phyloP scores from a whole-genome alignment of 2,113 vertebrate genomes.

The Nerophis lumbriciformis region DNA sequence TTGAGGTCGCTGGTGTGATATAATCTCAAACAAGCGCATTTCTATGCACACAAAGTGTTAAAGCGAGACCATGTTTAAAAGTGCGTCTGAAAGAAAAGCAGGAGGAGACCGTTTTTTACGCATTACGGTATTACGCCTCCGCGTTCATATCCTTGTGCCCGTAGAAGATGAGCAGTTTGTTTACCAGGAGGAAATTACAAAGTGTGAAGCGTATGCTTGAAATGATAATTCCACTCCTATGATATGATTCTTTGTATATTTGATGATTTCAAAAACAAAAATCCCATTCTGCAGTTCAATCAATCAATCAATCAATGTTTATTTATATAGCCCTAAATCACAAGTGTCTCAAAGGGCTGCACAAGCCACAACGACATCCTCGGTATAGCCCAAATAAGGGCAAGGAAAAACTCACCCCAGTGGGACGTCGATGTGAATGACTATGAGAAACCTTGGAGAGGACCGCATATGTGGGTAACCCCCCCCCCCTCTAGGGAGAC shows the following conservation, averaged over 20 bases:
- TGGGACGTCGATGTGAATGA: no score
- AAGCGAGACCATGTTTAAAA: fast-evolving
- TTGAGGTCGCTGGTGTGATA: neutral
- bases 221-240: neutral
- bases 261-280: no score
- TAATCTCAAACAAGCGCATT: neutral
- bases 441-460: no score
- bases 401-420: no score
- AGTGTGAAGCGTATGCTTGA: neutral
- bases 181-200: neutral
- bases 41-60: neutral
- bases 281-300: no score
- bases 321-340: no score
- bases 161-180: neutral
- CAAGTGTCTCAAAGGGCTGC: no score
- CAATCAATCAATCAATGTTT: no score
- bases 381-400: no score
- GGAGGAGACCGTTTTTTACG: fast-evolving
- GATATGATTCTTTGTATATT: neutral
- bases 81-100: neutral
- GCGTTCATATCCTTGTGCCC: neutral
- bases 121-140: slow-evolving; percentile 45
- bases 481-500: no score
- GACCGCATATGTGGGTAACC: no score
- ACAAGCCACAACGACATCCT: no score